Evolutionary conservation across 2,888 invertebrate genomes (phyloP), one percentile per base, ranked within the genome.

Genomic region (Mechanitis messenoides): DNA sequence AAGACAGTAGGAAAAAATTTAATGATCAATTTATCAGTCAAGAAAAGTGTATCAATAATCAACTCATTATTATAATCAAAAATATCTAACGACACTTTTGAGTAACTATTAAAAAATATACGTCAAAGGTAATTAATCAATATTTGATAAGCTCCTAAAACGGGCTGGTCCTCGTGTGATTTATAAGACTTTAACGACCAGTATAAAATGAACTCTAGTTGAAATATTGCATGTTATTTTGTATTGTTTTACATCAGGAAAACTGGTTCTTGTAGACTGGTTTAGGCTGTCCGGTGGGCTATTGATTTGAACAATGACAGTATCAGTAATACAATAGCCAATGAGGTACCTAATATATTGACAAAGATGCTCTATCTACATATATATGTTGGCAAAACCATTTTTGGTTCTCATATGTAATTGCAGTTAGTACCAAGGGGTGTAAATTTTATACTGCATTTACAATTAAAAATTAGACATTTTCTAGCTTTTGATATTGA

Each of bases 111-210:
- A 84, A 81, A 84, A 80, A 81, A 84, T 84, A 81, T 79, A 79
- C 81, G 80, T 83, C 82, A 79, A 72, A 81, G 71, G 74, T 83
- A 84, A 88, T 88, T 81, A 86, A 86, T 88, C 87, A 88, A 84
- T 76, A 76, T 84, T 85, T 82, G 86, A 87, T 87, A 87, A 85
- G 72, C 74, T 74, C 73, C 74, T 80, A 84, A 74, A 76, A 84
- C 83, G 84, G 85, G 79, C 85, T 79, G 75, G 76, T 68, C 73
- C 77, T 74, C 76, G 80, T 85, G 81, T 86, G 85, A 86, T 81
- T 81, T 75, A 79, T 80, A 79, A 76, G 76, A 77, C 73, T 74
- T 70, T 75, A 74, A 38, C 56, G 62, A 58, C 68, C 70, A 68
- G 35, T 63, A 60, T 68, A 66, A 50, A 33, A 46, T 64, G 67